phyloP scores from a whole-genome alignment of 2,797 vertebrate genomes.

The Paguma larvata region DNA sequence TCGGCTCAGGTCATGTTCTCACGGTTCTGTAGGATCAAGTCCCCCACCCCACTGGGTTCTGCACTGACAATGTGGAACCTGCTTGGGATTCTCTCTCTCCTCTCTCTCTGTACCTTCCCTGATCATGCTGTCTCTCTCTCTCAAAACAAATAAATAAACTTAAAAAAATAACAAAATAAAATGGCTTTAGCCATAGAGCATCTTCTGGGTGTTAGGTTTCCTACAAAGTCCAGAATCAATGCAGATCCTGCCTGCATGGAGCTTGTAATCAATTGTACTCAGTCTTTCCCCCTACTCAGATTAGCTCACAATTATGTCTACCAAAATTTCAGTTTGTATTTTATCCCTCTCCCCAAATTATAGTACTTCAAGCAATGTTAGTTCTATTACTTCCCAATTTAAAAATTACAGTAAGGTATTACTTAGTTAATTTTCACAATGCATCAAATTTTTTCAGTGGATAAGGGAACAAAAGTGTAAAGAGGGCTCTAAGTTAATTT shows the following conservation, averaged over 20 bases:
- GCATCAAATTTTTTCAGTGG: conserved; percentile 14
- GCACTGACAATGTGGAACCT: too few relatives aligned
- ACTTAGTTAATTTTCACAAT: conserved; percentile 62
- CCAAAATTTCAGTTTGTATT: not conserved
- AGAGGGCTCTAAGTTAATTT: conserved; percentile 47
- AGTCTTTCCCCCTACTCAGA: not conserved
- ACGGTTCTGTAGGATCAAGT: too few relatives aligned
- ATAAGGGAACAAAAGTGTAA: conserved; percentile 37
- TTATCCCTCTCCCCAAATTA: not conserved
- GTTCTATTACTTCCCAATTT: not conserved
- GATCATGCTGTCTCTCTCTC: too few relatives aligned
- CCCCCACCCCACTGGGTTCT: too few relatives aligned
- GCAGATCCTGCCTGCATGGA: not conserved
- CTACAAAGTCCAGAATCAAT: not conserved
- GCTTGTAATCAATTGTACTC: not conserved
- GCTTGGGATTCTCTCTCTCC: too few relatives aligned
- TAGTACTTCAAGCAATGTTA: not conserved
- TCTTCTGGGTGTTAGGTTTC: not conserved
- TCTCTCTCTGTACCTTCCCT: too few relatives aligned
- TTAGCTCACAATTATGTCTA: not conserved
- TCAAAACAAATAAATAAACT: too few relatives aligned
- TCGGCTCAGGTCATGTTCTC: too few relatives aligned
- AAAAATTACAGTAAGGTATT: conserved; percentile 57
- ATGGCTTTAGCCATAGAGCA: not conserved
- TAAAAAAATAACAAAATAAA: not conserved